These are phyloP conservation scores for Stigmatopora argus DNA, from an alignment of 2,113 vertebrate species.

Conservation along the genomic window DNA sequence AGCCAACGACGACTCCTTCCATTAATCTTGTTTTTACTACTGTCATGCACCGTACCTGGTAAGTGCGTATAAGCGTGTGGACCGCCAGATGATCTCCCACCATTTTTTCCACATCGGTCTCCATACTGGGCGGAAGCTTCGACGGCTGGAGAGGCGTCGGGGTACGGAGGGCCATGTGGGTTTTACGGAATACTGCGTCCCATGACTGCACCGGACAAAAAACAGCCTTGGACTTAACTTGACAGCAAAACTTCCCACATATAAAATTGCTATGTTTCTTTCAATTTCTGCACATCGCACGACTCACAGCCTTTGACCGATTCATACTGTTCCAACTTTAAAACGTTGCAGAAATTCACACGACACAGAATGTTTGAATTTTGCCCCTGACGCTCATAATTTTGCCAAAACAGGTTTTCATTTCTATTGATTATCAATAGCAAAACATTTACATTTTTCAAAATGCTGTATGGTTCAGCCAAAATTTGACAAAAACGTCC, in stretches of 20 bases:
- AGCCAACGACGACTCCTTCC: neutral
- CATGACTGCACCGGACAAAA: constrained; percentile 77
- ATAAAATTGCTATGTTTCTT: no score
- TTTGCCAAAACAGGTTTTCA: no score
- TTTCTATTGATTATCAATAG: no score
- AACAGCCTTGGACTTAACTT: neutral
- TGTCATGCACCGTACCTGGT: constrained; percentile 75
- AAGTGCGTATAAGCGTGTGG: constrained; percentile 88
- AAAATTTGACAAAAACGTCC: no score
- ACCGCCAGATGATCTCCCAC: constrained; percentile 91
- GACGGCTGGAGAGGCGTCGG: constrained; percentile 69
- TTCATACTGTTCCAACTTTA: no score
- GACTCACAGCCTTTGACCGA: no score
- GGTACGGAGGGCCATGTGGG: constrained; percentile 84
- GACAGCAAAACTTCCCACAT: neutral
- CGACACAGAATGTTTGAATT: no score
- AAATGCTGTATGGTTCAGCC: no score
- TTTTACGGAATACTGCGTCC: constrained; percentile 91
- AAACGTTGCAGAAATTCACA: no score
- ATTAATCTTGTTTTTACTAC: neutral
- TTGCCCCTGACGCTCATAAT: no score
- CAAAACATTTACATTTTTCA: no score
- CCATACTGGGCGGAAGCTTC: constrained; percentile 65
- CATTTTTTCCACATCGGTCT: constrained; percentile 82
- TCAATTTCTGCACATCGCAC: no score